Evolutionary conservation across 2,113 vertebrate species (phyloP), one percentile per base, ranked within the genome.

Genomic region (Centropristis striata): DNA sequence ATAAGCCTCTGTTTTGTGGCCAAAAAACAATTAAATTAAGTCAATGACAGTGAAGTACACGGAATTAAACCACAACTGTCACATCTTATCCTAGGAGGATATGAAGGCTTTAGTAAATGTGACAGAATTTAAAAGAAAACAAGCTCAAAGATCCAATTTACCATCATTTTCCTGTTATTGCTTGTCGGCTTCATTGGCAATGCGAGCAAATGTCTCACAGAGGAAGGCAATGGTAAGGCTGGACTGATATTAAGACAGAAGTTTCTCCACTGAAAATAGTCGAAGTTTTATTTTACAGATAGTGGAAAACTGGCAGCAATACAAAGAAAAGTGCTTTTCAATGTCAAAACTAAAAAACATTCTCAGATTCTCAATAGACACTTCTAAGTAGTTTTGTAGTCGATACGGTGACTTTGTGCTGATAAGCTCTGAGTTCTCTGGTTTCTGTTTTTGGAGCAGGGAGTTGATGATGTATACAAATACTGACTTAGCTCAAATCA

Each of bases 271-370:
- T 32, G 70, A 36, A 36, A 60, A 49, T 23, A 12, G 20, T 37
- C 4, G 10, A 71, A 71, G 27, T 59, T 59, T 46, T 49, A 28
- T 42, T 47, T 16, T 18, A 39, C 47, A 55, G 55, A 68, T 61
- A 60, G 44, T 42, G 21, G 54, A 8, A 71, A 72, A 77, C n/a
- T 53, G 39, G 27, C 47, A 67, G n/a, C 25, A 60, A 53, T 8
- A 71, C 53, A 66, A 60, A 71, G 59, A n/a, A 0, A 50, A 68
- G 18, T 39, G 8, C 41, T 49, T 72, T 54, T 72, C 36, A 59
- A 63, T 55, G 47, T 53, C 23, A 55, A 3, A 44, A 16, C 50
- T 65, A n/a, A 41, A 77, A 59, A n/a, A 46, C 32, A 57, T 32
- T 50, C 51, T 47, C n/a, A 39, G 23, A 57, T 32, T 50, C 51